Percentiles rank a stretch among this genome's conserved stretches.
Evolutionary conservation across 2,113 vertebrate genomes (phyloP).

Genomic region (Channa argus): DNA sequence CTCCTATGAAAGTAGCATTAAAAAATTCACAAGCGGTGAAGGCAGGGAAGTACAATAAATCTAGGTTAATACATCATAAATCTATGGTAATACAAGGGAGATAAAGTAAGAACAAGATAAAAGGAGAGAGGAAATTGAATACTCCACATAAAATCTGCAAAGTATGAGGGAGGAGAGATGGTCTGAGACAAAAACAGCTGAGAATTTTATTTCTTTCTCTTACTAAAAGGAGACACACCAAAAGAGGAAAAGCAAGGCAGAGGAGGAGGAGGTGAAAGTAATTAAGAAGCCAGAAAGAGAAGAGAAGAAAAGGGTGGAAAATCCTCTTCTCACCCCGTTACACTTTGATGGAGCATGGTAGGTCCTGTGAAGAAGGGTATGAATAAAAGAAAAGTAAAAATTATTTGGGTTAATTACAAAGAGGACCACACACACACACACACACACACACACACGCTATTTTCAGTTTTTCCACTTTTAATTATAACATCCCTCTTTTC

Average conservation of each 20-base stretch:
- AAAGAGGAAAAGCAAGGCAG: slow-evolving; percentile 9
- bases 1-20: neutral
- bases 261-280: slow-evolving; percentile 35
- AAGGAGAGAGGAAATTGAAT: slow-evolving; percentile 40
- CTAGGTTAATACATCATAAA: slow-evolving; percentile 35
- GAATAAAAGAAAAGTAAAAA: slow-evolving; percentile 60
- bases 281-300: slow-evolving; percentile 45
- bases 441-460: slow-evolving; percentile 5
- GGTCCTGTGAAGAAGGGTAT: slow-evolving; percentile 40
- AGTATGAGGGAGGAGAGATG: slow-evolving; percentile 8
- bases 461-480: slow-evolving; percentile 2
- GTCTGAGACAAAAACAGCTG: slow-evolving; percentile 7
- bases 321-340: slow-evolving; percentile 41
- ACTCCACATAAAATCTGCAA: slow-evolving; percentile 8
- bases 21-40: slow-evolving; percentile 8
- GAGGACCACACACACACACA: neutral
- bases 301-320: slow-evolving; percentile 19
- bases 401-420: slow-evolving; percentile 36
- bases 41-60: slow-evolving; percentile 12
- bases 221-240: slow-evolving; percentile 9
- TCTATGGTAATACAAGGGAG: slow-evolving; percentile 37
- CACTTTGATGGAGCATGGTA: slow-evolving; percentile 51
- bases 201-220: slow-evolving; percentile 1
- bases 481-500: neutral
- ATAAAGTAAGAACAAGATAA: slow-evolving; percentile 38